Percentiles rank a stretch among this genome's conserved stretches.
Conservation (phyloP, 1,140 invertebrate genomes). For the Leptopilina boulardi region DNA sequence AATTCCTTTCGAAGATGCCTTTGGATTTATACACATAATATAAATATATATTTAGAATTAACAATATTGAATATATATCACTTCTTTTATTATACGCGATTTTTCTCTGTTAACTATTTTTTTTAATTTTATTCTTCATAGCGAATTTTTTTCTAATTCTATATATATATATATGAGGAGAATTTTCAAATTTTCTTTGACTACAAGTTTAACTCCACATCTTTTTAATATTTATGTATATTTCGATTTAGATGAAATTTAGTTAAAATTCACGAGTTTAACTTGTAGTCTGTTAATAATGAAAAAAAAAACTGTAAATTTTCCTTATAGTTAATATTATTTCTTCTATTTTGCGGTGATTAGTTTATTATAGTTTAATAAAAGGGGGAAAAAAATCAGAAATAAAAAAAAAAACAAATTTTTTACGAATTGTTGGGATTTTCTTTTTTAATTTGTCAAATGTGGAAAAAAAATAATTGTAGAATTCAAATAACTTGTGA, state of each 20-base stretch:
- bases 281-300: neutral
- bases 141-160: neutral
- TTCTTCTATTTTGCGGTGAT: no score
- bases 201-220: neutral
- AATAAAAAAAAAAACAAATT: no score
- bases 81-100: slow-evolving; percentile 20
- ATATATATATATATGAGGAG: slow-evolving; percentile 7
- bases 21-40: slow-evolving; percentile 17
- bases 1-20: slow-evolving; percentile 35
- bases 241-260: neutral
- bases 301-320: neutral
- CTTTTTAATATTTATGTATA: neutral
- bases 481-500: no score
- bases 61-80: slow-evolving; percentile 40
- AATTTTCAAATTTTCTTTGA: neutral
- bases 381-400: neutral
- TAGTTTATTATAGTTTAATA: neutral
- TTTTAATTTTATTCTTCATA: neutral
- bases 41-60: slow-evolving; percentile 36
- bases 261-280: neutral
- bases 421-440: no score
- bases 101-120: neutral
- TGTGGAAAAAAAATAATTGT: no score
- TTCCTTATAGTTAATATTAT: neutral
- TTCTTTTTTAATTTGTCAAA: no score